Conservation (phyloP, 2,113 vertebrate species). For the Microtus pennsylvanicus region DNA sequence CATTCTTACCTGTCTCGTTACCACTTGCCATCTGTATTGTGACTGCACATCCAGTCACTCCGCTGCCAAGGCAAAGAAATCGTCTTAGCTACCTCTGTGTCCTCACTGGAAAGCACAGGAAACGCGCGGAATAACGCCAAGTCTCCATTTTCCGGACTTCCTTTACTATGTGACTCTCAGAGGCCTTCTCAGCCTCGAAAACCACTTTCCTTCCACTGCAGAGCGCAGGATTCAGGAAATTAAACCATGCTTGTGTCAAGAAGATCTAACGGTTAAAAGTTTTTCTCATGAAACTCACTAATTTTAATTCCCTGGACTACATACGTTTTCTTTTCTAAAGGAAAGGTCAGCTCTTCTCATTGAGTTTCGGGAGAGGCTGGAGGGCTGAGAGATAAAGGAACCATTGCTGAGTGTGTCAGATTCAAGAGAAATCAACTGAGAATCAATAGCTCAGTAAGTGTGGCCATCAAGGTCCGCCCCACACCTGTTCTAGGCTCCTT, state of each 20-base stretch:
- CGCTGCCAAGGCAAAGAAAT: slow-evolving; percentile 41
- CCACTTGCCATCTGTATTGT: slow-evolving; percentile 52
- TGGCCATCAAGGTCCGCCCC: background rate
- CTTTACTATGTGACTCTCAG: background rate
- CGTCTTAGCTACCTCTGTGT: slow-evolving; percentile 41
- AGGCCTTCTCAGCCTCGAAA: background rate
- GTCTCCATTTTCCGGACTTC: background rate
- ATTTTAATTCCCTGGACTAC: background rate
- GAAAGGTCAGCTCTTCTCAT: background rate
- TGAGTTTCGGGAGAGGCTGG: background rate
- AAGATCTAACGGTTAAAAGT: background rate
- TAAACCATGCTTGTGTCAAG: background rate
- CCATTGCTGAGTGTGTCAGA: background rate
- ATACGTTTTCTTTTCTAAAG: slow-evolving; percentile 10
- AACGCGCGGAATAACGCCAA: background rate
- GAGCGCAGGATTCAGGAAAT: background rate
- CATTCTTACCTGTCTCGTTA: slow-evolving; percentile 65
- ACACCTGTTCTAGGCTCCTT: background rate
- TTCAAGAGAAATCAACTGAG: background rate
- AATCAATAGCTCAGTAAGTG: background rate
- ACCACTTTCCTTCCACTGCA: background rate
- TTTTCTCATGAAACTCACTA: background rate
- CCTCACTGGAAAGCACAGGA: background rate
- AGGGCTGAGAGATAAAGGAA: background rate
- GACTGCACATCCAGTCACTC: slow-evolving; percentile 54